phyloP scores from a whole-genome alignment of 2,113 vertebrate genomes.

The human region DNA sequence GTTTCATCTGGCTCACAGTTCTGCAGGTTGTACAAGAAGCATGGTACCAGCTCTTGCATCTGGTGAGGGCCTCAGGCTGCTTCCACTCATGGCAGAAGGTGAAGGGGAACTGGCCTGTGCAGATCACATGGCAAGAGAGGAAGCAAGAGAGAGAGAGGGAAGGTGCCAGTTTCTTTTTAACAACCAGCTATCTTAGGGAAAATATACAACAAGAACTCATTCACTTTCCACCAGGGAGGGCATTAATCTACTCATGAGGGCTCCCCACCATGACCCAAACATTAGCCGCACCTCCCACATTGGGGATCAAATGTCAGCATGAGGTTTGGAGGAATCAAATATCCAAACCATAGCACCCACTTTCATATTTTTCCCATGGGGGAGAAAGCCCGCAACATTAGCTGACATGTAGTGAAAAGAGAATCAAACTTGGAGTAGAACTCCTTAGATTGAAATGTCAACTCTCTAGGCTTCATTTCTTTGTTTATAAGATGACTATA shows the following conservation, averaged over 20 bases:
- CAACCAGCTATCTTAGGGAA: background rate
- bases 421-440: background rate
- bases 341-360: background rate
- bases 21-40: background rate
- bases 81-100: background rate
- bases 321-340: background rate
- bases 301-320: background rate
- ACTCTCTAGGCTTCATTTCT: constrained; percentile 10
- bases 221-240: background rate
- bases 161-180: background rate
- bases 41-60: background rate
- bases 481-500: background rate
- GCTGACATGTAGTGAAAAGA: background rate
- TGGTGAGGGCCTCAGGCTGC: background rate
- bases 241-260: background rate
- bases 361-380: background rate
- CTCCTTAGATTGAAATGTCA: constrained; percentile 13
- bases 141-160: background rate
- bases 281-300: background rate
- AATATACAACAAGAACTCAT: background rate
- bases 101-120: background rate
- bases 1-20: background rate
- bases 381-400: background rate
- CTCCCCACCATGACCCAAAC: background rate
- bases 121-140: background rate